A percentile compares a stretch with the other conserved stretches of the same genome.
Conservation (phyloP, 2,888 invertebrate genomes). For the Rotaria socialis region DNA sequence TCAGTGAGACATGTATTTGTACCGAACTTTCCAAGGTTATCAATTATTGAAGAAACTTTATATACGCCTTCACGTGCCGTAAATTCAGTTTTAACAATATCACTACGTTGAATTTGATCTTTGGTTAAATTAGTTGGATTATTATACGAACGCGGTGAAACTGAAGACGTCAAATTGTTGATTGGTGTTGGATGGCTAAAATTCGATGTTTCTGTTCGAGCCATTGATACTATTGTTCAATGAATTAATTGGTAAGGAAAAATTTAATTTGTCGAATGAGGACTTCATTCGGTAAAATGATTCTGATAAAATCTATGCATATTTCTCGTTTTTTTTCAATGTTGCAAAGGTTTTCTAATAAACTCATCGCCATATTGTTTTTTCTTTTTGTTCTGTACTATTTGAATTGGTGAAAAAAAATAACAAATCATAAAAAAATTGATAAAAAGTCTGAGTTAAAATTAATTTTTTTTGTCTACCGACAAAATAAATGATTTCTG, state of each 20-base stretch:
- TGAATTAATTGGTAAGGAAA: neutral
- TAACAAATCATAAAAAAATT: neutral
- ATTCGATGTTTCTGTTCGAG: neutral
- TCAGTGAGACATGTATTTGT: neutral
- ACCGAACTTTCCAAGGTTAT: neutral
- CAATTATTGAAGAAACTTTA: conserved; percentile 15
- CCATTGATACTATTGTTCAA: neutral
- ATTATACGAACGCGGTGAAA: neutral
- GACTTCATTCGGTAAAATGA: neutral
- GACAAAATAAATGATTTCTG: neutral
- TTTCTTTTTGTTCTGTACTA: neutral
- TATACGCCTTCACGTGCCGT: neutral
- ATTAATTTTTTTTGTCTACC: no score
- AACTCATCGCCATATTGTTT: neutral
- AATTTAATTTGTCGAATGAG: neutral
- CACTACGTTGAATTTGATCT: neutral
- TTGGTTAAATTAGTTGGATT: neutral
- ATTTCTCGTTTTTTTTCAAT: neutral
- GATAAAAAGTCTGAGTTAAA: no score
- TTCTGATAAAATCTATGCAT: neutral
- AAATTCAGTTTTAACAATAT: conserved; percentile 22
- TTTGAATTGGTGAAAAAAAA: neutral
- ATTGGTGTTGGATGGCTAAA: neutral
- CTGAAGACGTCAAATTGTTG: neutral
- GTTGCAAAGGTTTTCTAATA: neutral